Evolutionary conservation across 2,888 invertebrate genomes (phyloP).

Genomic region (Protophormia terraenovae): DNA sequence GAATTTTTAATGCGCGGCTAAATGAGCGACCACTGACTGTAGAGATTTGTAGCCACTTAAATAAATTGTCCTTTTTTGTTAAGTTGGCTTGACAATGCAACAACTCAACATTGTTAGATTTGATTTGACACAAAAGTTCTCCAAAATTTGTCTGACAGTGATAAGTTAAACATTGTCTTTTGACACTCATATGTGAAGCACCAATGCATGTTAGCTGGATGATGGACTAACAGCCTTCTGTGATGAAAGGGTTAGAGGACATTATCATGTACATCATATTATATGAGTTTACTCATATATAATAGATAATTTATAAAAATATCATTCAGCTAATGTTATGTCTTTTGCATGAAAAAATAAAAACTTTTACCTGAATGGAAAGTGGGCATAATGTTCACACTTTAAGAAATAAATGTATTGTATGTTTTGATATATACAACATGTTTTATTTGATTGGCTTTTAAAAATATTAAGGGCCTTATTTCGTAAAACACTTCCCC

Average conservation of each 20-base stretch:
- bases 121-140: slow-evolving; percentile 41
- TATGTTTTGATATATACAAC: too few species aligned
- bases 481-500: too few species aligned
- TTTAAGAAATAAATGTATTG: too few species aligned
- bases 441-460: too few species aligned
- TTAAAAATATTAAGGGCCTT: too few species aligned
- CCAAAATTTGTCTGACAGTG: slow-evolving; percentile 52
- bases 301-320: slow-evolving; percentile 79
- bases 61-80: slow-evolving; percentile 58
- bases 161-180: slow-evolving; percentile 58
- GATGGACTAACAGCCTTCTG: neutral
- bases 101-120: slow-evolving; percentile 40
- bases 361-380: neutral
- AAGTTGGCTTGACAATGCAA: slow-evolving; percentile 29
- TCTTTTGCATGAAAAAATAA: neutral
- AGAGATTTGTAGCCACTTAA: slow-evolving; percentile 63
- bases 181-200: slow-evolving; percentile 41
- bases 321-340: slow-evolving; percentile 50
- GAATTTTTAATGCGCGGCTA: slow-evolving; percentile 78
- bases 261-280: slow-evolving; percentile 40
- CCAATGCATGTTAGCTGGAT: slow-evolving; percentile 34
- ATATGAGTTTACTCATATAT: slow-evolving; percentile 73
- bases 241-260: slow-evolving; percentile 57
- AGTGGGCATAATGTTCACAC: neutral
- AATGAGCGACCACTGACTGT: slow-evolving; percentile 73